Conservation (phyloP, 1,140 invertebrate species). For the fruit fly (Drosophila melanogaster) region Release_6_plus_ISO1_MT NT_037436.4:15649001-15649500, state of each 20-base stretch:
- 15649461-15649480: conserved; percentile 12
- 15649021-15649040: conserved; percentile 4
- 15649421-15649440: background rate
- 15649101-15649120: background rate
- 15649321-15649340: conserved; percentile 27
- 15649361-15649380: conserved; percentile 25
- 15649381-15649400: conserved; percentile 21
- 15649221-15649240: conserved; percentile 34
- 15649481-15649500: conserved; percentile 33
- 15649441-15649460: conserved; percentile 12
- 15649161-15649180: background rate
- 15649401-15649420: conserved; percentile 10
- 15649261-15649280: background rate
- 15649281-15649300: too few species aligned
- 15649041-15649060: conserved; percentile 40
- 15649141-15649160: conserved; percentile 19
- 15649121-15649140: conserved; percentile 38
- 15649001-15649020: background rate
- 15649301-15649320: conserved; percentile 23
- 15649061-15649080: conserved; percentile 27
- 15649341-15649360: conserved; percentile 43
- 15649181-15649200: background rate
- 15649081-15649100: conserved; percentile 18
- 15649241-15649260: conserved; percentile 12
- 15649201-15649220: conserved; percentile 16